Base-by-base conservation (phyloP, 2,888 invertebrate species). In the Alentia gelatinosa region DNA sequence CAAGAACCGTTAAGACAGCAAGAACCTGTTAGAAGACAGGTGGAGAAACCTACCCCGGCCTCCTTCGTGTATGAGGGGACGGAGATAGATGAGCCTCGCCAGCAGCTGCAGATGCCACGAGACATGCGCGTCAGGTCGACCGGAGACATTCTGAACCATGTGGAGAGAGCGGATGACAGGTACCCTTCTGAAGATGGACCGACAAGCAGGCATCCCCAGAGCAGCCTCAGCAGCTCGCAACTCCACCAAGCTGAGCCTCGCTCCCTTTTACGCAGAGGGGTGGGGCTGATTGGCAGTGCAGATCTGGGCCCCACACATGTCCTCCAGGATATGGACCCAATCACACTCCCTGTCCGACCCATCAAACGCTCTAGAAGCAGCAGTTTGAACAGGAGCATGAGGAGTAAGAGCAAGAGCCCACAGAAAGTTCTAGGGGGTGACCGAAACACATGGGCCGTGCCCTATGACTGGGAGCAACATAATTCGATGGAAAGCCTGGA, bases 401-500 rank as follows among this genome's bases (percentile, higher is more conserved):
- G 83, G 23, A 9, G 37, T 0, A 83, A 83, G 30, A 83, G 83
- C 23, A 83, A 83, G 40, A 7, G 35, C 37, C 83, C 83, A 4
- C 39, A 83, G n/a, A 26, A 19, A n/a, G 30, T 30, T 68, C 3
- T 19, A 56, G 30, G 15, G 26, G 39, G 23, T 4, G 83, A 5
- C 15, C 35, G 83, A 26, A 37, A 83, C n/a, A 83, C 83, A 7
- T 83, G 83, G 83, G 83, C 83, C 7, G 83, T 83, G 30, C 83
- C 83, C 12, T 83, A 83, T 83, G 40, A 83, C 40, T 83, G 83
- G 83, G 83, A 83, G 26, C 83, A 83, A 40, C 83, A 83, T 35
- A 37, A 83, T 1, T 83, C 83, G 7, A 26, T 23, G 23, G 83
- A 83, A 35, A 83, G 40, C 23, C 83, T 83, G n/a, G 23, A 50